phyloP scores from a whole-genome alignment of 2,113 vertebrate genomes.

The Silurus asotus region DNA sequence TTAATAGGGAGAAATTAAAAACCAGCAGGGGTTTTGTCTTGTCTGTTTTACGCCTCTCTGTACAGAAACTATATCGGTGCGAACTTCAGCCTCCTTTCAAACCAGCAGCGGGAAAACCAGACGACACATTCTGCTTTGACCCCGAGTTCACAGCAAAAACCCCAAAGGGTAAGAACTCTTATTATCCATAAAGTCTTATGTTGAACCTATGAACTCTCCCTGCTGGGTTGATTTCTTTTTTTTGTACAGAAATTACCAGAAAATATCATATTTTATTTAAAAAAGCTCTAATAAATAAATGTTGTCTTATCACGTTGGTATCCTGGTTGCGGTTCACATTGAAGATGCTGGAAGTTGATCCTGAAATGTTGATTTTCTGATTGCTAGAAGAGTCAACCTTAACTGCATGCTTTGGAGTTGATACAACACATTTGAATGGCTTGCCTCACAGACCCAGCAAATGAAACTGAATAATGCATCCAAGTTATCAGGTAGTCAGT shows the following conservation, averaged over 20 bases:
- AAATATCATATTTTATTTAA: neutral
- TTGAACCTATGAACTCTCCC: neutral
- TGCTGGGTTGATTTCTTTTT: neutral
- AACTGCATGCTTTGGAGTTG: neutral
- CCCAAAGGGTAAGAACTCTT: slow-evolving; percentile 83
- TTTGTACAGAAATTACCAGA: neutral
- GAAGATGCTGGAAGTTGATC: no score
- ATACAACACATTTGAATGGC: neutral
- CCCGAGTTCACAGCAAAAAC: slow-evolving; percentile 99
- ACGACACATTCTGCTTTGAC: slow-evolving; percentile 98
- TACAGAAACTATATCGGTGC: slow-evolving; percentile 89
- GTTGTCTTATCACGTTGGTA: neutral
- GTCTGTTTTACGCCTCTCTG: neutral
- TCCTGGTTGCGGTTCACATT: no score
- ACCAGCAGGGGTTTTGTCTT: neutral
- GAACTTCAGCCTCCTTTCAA: slow-evolving; percentile 96
- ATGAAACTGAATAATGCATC: neutral
- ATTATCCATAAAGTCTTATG: neutral
- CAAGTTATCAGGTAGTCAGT: neutral
- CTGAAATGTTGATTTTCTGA: no score
- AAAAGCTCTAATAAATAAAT: neutral
- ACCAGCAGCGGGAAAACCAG: slow-evolving; percentile 93
- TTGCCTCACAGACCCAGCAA: neutral
- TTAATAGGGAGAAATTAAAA: neutral
- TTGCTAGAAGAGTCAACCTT: no score